Evolutionary conservation across 2,888 invertebrate genomes (phyloP), one percentile per base, ranked within the genome.

Genomic region (Tachina fera): DNA sequence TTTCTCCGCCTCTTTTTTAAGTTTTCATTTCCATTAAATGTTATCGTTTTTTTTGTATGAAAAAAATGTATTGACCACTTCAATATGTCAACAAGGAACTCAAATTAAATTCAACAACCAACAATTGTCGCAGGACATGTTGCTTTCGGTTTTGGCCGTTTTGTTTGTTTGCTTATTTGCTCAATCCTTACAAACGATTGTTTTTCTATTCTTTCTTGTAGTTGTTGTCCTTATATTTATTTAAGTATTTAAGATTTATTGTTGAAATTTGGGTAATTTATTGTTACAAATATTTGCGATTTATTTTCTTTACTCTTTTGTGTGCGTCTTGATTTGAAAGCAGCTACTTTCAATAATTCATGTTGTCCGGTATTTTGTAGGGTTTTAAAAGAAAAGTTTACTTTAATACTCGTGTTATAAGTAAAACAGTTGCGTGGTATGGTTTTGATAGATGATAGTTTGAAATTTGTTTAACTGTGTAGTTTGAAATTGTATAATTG

Each of bases 181-280:
- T 77, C 71, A 86, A 79, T 83, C 86, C 83, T 83, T 86, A 76
- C 75, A 82, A 77, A 65, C 43, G 76, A 47, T 14, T 76, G 39
- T 72, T 31, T 39, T 51, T 22, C 10, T 68, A 72, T 67, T 72
- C 13, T 67, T 71, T 72, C n/a, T 71, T 71, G 39, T 56, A 58
- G 45, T 68, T 72, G 31, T 56, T 68, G 79, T 58, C 1, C 22
- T 22, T 65, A 58, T 85, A 75, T 85, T 78, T 85, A 77, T 81
- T 77, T 83, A 75, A 61, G 70, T 68, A 79, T 86, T 79, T 74
- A 88, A 89, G 91, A 91, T 91, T 91, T 91, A 91, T 91, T 89
- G 86, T 87, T 87, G 84, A 90, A 89, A 89, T 90, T 90, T 90
- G 83, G 88, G 88, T 90, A 90, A 91, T 91, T 91, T 91, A 91